phyloP scores from a whole-genome alignment of 2,113 vertebrate genomes.

The Caracal caracal region DNA sequence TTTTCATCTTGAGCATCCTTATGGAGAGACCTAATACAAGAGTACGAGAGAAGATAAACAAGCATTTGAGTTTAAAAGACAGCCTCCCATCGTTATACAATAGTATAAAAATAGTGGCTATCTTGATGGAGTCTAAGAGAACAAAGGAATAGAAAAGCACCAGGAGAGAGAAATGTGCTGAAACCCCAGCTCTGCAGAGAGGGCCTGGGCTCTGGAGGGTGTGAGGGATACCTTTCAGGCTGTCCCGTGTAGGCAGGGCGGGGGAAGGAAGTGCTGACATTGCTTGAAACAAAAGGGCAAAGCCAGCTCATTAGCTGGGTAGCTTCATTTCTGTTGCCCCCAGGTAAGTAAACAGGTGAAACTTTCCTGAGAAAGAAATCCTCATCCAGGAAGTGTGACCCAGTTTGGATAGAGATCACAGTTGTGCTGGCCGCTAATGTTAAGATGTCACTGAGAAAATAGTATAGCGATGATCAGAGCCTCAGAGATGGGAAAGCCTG shows the following conservation, averaged over 20 bases:
- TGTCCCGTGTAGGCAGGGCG: background rate
- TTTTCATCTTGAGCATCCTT: conserved; percentile 26
- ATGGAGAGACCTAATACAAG: conserved; percentile 16
- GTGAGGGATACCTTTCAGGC: background rate
- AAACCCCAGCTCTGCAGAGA: background rate
- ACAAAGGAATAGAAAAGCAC: background rate
- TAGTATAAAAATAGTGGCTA: conserved; percentile 38
- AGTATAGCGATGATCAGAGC: background rate
- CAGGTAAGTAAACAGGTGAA: background rate
- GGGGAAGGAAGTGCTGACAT: background rate
- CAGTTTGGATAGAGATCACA: background rate
- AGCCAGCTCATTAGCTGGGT: background rate
- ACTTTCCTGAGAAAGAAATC: background rate
- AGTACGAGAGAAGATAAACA: conserved; percentile 29
- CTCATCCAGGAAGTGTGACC: background rate
- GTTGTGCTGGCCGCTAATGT: background rate
- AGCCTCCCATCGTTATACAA: background rate
- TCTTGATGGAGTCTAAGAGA: conserved; percentile 9
- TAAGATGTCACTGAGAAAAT: background rate
- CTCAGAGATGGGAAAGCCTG: background rate
- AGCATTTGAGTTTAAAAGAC: conserved; percentile 33
- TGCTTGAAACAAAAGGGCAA: background rate
- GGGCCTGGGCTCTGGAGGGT: background rate
- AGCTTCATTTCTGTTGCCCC: background rate
- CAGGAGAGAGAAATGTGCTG: background rate